A percentile compares a stretch with the other conserved stretches of the same genome.
phyloP scores from a whole-genome alignment of 2,888 invertebrate species.

The Platycheirus rosarum region DNA sequence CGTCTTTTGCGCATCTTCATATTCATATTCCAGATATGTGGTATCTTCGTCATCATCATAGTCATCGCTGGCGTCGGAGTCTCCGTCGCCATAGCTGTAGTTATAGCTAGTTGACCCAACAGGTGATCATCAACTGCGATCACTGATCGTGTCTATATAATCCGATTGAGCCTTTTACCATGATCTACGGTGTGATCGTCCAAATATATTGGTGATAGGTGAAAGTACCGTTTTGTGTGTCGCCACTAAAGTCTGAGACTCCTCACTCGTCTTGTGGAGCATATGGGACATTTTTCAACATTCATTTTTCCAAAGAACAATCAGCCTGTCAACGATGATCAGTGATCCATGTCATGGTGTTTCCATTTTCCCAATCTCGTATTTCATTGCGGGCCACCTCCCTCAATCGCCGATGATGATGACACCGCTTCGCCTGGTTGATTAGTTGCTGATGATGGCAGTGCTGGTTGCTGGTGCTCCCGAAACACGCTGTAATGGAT shows the following conservation, averaged over 20 bases:
- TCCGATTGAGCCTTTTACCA: constrained; percentile 46
- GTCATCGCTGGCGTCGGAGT: constrained; percentile 73
- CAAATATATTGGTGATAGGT: constrained; percentile 39
- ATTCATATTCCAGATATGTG: constrained; percentile 63
- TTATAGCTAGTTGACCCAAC: constrained; percentile 58
- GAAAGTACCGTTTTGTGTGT: constrained; percentile 66
- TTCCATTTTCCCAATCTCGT: constrained; percentile 66
- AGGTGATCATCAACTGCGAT: constrained; percentile 61
- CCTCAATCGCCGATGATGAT: constrained; percentile 55
- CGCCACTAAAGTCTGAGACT: constrained; percentile 53
- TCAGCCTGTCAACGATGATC: constrained; percentile 71
- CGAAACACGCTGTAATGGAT: constrained; percentile 74
- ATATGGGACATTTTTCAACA: constrained; percentile 55
- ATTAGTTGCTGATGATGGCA: constrained; percentile 17
- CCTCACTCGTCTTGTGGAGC: constrained; percentile 7
- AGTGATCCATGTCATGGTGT: constrained; percentile 72
- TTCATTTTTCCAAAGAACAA: too few species aligned
- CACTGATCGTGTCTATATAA: constrained; percentile 52
- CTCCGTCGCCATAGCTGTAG: constrained; percentile 60
- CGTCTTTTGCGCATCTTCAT: constrained; percentile 67
- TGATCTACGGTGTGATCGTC: constrained; percentile 60
- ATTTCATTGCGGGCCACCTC: constrained; percentile 55
- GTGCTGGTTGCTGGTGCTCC: constrained; percentile 61
- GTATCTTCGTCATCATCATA: constrained; percentile 57
- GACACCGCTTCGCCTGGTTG: constrained; percentile 42